Evolutionary conservation across 2,888 invertebrate species (phyloP), one percentile per base, ranked within the genome.

Genomic region (Melitaea athalia): DNA sequence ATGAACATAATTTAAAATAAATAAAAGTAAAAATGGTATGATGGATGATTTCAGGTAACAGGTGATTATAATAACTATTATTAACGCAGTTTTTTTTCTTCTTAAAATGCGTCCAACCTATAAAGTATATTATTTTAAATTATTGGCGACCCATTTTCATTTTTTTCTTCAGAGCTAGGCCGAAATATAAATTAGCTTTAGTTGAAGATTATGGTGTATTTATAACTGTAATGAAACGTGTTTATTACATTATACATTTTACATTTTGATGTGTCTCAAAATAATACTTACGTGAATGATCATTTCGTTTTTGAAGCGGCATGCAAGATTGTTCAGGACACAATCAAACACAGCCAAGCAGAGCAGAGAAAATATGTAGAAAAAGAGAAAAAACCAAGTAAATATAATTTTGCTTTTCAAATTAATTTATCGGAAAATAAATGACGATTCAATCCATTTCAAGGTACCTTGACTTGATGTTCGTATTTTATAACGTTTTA

Each of bases 291-390:
- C 95, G 95, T 95, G 95, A 94, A 94, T 93, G 93, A 94, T 93
- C 91, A 91, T 93, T 94, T 94, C 94, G 94, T 93, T 93, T 94
- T 95, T 94, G 95, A 95, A 95, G 95, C 95, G 93, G 95, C 95
- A 95, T 95, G 95, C 95, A 93, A 94, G 93, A 94, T 94, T 95
- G 95, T 95, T 94, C 94, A 94, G 95, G 95, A 95, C 94, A 95
- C 95, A 95, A 95, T 95, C 95, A 95, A 95, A 95, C 95, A 95
- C 95, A 95, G 95, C 94, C 95, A 96, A 96, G 95, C 95, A 95
- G 95, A 95, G 95, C 95, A 95, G 95, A 95, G 95, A 95, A 95
- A 94, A 94, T 94, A 95, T 95, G 94, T 93, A 94, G 94, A 95
- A 95, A 91, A 95, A 95, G 94, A 94, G 94, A 95, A 95, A 94